phyloP scores from a whole-genome alignment of 2,797 vertebrate genomes.

The Lerista edwardsae region DNA sequence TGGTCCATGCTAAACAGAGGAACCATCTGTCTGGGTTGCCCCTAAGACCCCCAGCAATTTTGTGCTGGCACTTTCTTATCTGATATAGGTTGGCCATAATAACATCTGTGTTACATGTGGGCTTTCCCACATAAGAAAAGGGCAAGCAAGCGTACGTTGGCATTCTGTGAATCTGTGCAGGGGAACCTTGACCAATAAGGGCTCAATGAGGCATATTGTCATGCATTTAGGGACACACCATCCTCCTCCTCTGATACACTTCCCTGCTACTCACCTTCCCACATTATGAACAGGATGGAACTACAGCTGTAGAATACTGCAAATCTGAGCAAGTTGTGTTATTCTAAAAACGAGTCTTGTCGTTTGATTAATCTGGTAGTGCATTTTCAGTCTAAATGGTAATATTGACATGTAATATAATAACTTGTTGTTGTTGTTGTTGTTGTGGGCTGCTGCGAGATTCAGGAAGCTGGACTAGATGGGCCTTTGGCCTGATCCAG shows the following conservation, averaged over 20 bases:
- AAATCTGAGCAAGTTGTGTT: not conserved
- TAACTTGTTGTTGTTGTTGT: not conserved
- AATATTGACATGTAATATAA: not conserved
- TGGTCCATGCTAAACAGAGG: no score
- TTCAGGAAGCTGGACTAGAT: no score
- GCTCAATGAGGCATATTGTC: not conserved
- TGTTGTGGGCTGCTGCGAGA: no score
- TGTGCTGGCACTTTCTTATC: no score
- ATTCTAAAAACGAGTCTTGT: not conserved
- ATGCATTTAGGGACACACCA: not conserved
- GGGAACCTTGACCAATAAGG: not conserved
- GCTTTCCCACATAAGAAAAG: not conserved
- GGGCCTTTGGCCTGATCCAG: no score
- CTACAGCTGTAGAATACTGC: not conserved
- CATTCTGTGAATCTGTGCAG: not conserved
- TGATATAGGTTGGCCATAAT: no score
- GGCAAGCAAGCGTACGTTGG: no score
- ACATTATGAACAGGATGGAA: not conserved
- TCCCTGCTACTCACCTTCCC: not conserved
- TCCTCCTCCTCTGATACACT: not conserved
- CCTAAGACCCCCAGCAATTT: no score
- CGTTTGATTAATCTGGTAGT: not conserved
- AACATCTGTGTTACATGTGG: not conserved
- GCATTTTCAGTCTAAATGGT: not conserved
- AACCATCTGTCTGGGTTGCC: not conserved